Base-by-base conservation (phyloP, 2,888 invertebrate genomes). In the Thalpophila matura region DNA sequence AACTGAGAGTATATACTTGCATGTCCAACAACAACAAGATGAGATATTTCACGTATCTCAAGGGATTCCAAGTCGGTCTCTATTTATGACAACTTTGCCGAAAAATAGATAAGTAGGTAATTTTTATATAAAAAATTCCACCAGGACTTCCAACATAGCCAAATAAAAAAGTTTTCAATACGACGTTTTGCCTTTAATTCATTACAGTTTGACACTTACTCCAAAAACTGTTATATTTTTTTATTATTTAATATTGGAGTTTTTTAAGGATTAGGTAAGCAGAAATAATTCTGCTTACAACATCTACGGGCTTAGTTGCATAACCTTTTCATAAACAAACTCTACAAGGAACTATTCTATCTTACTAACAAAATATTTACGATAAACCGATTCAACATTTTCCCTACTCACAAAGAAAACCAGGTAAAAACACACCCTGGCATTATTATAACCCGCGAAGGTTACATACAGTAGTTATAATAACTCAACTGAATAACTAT, bases 401-500 rank as follows among this genome's bases (percentile, higher is more conserved):
- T 45, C 29, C 29, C 12, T 16, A 7, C 57, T 37, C 29, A 4
- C 56, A 14, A 49, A 59, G 47, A 10, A 16, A 56, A 56, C 46
- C 51, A 67, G 70, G 59, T 66, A 68, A 56, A 69, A 64, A 65
- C 54, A 69, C 42, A 45, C 38, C 64, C 56, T 26, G 27, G 27
- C 66, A 61, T 65, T 68, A 74, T 74, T 62, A 71, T 63, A 49
- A 66, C 60, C 65, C 60, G 47, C 43, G 63, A 79, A 79, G 73
- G 77, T 68, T 72, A 67, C 54, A 64, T 69, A 63, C 61, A 71
- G 61, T 78, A 78, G 79, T 81, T 78, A 79, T 78, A 78, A 82
- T 82, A 82, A 79, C 68, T 82, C 80, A 81, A 75, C 73, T 72
- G 76, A 71, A 77, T 79, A 80, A 79, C 80, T 82, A 79, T 77